Evolutionary conservation across 1,140 invertebrate genomes (phyloP).

Genomic region (Contarinia nasturtii): DNA sequence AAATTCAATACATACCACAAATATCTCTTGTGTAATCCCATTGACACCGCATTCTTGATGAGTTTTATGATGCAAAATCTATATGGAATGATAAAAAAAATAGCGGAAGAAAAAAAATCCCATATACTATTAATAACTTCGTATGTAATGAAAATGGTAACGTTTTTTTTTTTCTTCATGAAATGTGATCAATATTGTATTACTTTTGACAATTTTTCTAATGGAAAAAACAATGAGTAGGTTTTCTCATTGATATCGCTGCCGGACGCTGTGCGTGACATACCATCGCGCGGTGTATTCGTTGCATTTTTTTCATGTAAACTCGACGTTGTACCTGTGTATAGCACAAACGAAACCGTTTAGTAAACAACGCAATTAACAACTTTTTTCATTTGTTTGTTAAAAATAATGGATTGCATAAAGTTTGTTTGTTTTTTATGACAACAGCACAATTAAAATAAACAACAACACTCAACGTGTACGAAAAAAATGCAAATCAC

Average conservation of each 20-base stretch:
- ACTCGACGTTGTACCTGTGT: too few species aligned
- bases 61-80: slow-evolving; percentile 1
- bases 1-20: slow-evolving; percentile 5
- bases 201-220: slow-evolving; percentile 50
- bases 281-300: slow-evolving; percentile 9
- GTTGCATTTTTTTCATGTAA: too few species aligned
- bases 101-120: not conserved
- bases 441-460: too few species aligned
- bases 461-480: too few species aligned
- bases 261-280: slow-evolving; percentile 34
- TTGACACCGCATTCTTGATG: slow-evolving; percentile 3
- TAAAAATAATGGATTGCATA: too few species aligned
- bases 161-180: not conserved
- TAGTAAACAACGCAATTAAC: too few species aligned
- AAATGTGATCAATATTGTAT: slow-evolving; percentile 7
- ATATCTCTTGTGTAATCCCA: slow-evolving; percentile 8
- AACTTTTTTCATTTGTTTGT: too few species aligned
- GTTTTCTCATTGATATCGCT: slow-evolving; percentile 34
- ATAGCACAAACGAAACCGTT: too few species aligned
- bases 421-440: too few species aligned
- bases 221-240: slow-evolving; percentile 39
- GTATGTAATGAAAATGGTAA: not conserved
- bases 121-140: not conserved
- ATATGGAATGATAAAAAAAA: slow-evolving; percentile 1
- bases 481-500: too few species aligned